phyloP scores from a whole-genome alignment of 2,797 vertebrate genomes.

The Galago senegalensis region DNA sequence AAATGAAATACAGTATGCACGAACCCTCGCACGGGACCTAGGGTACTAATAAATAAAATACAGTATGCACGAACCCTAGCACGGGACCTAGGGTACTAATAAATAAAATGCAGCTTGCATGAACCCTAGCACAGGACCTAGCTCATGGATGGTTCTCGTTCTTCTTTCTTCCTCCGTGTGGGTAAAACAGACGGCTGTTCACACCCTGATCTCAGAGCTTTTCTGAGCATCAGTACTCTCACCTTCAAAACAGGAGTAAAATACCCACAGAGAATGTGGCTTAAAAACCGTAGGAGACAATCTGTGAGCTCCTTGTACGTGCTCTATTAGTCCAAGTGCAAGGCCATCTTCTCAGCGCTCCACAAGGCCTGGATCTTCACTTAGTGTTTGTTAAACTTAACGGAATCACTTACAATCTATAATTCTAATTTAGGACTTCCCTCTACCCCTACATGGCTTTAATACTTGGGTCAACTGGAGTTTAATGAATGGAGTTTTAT shows the following conservation, averaged over 20 bases:
- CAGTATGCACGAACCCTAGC: too few species aligned
- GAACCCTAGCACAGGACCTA: neutral
- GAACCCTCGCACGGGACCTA: too few species aligned
- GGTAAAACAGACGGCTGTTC: neutral
- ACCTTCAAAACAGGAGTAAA: neutral
- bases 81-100: too few species aligned
- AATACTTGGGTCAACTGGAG: neutral
- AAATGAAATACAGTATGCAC: too few species aligned
- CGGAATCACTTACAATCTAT: neutral
- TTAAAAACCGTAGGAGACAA: neutral
- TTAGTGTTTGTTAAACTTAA: neutral
- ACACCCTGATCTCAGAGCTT: neutral
- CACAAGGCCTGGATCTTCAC: neutral
- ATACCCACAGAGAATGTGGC: neutral
- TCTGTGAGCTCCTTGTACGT: too few species aligned
- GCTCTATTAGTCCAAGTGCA: too few species aligned
- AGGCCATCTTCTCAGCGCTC: neutral
- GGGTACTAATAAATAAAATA: too few species aligned
- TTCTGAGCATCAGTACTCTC: neutral
- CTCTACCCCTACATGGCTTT: neutral
- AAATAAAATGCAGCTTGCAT: neutral
- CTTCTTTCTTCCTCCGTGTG: neutral
- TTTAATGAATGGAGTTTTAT: neutral
- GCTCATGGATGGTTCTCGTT: fast-evolving
- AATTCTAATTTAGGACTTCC: neutral